Base-by-base conservation (phyloP, 2,888 invertebrate species). In the Herminia tarsipennalis region DNA sequence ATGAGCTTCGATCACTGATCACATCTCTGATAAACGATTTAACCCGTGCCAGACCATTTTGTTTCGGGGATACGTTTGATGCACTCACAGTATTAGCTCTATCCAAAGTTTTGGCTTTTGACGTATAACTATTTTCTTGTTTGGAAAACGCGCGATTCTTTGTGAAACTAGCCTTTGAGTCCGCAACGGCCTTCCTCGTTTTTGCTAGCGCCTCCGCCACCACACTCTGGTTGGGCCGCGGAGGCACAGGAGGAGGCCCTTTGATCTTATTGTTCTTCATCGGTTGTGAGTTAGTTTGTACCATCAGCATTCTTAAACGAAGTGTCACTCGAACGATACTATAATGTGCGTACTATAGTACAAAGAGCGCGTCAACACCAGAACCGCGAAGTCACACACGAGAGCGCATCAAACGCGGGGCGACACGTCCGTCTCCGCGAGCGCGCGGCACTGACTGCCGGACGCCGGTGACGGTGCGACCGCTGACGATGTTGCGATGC, bases 161-260 rank as follows among this genome's bases (percentile, higher is more conserved):
- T n/a, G 86, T 75, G 45, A 89, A 73, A 66, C 74, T 87, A 49
- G 81, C 83, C 66, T 90, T 88, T 9, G 92, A 91, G 41, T 92
- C 92, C 41, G 91, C 88, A 40, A 92, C 91, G 42, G 91, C 90
- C 79, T 88, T 92, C 67, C 93, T 89, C 40, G 93, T 92, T 83
- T 95, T 95, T 51, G 95, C 94, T 57, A 95, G 88, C 42, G 95
- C 95, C 84, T 95, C 95, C 41, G 94, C 94, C 41, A 95, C 94
- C 73, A 94, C 92, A 70, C 93, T 94, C 74, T 95, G 94, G 81
- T 94, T 95, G 44, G 96, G 96, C 70, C 96, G 92, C 62, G 96
- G 96, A 45, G 96, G 96, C 61, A 96, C 96, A 69, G 96, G 96
- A 63, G 96, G 96, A 58, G 95, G 94, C 50, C 94, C 94, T 74